Conservation (phyloP, 23 tunicate species). For the Diplosoma virens region DNA sequence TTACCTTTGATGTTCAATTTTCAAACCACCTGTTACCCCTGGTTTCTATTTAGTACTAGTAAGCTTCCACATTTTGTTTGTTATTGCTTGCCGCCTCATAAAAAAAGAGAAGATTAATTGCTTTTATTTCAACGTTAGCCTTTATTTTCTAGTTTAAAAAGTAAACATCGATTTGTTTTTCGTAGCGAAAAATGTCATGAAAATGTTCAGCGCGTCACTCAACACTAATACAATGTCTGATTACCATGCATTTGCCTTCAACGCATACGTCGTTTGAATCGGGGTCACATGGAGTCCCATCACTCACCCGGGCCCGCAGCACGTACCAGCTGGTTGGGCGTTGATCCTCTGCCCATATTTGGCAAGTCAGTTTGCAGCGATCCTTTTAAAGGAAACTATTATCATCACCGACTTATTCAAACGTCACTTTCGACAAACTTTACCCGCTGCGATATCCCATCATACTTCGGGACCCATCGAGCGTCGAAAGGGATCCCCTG, state of each 20-base stretch:
- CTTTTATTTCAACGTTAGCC: too few species aligned
- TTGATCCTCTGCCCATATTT: conserved; percentile 37
- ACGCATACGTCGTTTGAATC: conserved; percentile 79
- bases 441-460: conserved; percentile 60
- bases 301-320: conserved; percentile 66
- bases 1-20: too few species aligned
- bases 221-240: too few species aligned
- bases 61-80: too few species aligned
- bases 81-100: too few species aligned
- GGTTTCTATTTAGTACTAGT: too few species aligned
- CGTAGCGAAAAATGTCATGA: too few species aligned
- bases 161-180: too few species aligned
- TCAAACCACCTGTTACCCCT: too few species aligned
- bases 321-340: conserved; percentile 74
- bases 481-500: conserved; percentile 54
- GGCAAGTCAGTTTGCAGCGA: conserved; percentile 81
- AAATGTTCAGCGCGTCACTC: too few species aligned
- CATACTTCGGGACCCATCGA: conserved; percentile 78
- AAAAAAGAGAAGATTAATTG: too few species aligned
- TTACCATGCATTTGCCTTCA: conserved; percentile 85
- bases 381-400: conserved; percentile 27
- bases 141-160: too few species aligned
- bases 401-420: not conserved
- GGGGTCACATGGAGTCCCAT: conserved; percentile 91
- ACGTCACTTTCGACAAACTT: not conserved